phyloP scores from a whole-genome alignment of 2,888 invertebrate genomes.

The Campaea margaritaria region DNA sequence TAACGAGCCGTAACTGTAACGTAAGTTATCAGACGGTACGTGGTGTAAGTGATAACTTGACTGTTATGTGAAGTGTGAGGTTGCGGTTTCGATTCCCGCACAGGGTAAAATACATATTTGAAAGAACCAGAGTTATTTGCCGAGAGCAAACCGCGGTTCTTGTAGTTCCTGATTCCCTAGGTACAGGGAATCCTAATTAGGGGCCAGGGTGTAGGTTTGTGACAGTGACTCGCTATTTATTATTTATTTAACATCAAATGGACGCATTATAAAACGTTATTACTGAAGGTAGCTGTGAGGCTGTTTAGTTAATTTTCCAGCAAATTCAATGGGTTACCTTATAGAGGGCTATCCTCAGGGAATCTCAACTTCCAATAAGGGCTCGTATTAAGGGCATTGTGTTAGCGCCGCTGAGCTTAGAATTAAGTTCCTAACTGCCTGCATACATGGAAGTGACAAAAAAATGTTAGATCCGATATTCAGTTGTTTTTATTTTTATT shows the following conservation, averaged over 20 bases:
- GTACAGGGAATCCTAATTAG: too few species aligned
- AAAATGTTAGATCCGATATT: background rate
- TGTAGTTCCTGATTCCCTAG: too few species aligned
- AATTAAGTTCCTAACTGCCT: constrained; percentile 7
- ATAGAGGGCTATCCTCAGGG: constrained; percentile 25
- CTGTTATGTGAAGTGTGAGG: too few species aligned
- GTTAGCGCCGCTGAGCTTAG: constrained; percentile 23
- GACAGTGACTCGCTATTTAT: background rate
- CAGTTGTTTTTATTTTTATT: background rate
- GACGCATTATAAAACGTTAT: background rate
- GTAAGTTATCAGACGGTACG: too few species aligned
- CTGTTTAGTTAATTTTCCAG: constrained; percentile 14
- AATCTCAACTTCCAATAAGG: constrained; percentile 38
- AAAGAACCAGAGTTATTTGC: too few species aligned
- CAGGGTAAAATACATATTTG: too few species aligned
- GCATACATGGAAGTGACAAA: background rate
- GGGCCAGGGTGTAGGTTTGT: too few species aligned
- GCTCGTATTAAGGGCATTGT: constrained; percentile 35
- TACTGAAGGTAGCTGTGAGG: background rate
- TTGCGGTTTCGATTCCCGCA: too few species aligned
- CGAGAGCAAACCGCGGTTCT: too few species aligned
- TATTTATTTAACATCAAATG: background rate
- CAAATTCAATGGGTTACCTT: constrained; percentile 14
- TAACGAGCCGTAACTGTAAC: too few species aligned
- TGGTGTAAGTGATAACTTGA: too few species aligned